Conservation (phyloP, 2,113 vertebrate species). For the Bambusicola thoracicus region DNA sequence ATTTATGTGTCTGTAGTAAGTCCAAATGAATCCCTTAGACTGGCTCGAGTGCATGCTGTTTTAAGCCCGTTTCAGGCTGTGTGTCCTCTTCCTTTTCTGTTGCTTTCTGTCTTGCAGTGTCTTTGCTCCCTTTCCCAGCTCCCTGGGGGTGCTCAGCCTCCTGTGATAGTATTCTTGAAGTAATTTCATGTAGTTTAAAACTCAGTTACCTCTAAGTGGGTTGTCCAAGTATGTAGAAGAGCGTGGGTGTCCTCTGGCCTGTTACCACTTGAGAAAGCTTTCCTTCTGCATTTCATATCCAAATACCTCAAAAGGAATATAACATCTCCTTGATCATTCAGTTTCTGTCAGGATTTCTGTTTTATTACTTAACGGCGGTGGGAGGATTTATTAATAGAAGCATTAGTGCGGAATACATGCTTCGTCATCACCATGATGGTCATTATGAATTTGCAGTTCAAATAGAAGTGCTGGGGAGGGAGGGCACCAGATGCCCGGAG, state of each 20-base stretch:
- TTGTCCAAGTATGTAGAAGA: background rate
- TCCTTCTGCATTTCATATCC: background rate
- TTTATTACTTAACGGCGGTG: background rate
- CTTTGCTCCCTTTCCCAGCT: background rate
- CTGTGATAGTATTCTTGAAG: background rate
- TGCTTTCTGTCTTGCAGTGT: background rate
- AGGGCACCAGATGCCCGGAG: background rate
- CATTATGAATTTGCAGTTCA: background rate
- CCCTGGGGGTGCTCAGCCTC: background rate
- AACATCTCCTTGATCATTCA: background rate
- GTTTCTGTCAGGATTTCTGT: background rate
- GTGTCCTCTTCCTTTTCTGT: background rate
- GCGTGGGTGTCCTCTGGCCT: background rate
- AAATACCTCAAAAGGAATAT: background rate
- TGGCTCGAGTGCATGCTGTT: background rate
- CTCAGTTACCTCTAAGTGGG: background rate
- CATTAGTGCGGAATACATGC: background rate
- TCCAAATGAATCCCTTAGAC: background rate
- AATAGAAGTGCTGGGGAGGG: constrained; percentile 2
- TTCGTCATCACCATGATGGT: background rate
- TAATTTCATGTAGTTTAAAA: constrained; percentile 40
- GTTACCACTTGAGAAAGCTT: background rate
- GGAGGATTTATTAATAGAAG: constrained; percentile 11
- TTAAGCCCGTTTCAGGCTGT: background rate
- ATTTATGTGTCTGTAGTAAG: background rate